Evolutionary conservation across 1,140 invertebrate genomes (phyloP).

Genomic region (Drosophila aff.): DNA sequence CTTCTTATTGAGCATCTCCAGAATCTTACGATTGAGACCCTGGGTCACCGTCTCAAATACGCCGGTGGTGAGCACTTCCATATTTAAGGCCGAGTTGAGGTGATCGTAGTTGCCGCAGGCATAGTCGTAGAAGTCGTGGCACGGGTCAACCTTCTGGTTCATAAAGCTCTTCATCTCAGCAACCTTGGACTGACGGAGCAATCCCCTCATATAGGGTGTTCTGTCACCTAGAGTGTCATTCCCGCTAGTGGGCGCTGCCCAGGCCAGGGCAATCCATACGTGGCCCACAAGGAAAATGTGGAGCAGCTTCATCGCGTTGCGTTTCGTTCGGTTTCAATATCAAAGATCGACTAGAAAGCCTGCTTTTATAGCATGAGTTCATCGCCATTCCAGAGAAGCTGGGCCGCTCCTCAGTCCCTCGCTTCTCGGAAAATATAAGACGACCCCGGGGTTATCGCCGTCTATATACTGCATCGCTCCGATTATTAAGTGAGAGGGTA

Average conservation of each 20-base stretch:
- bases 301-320: constrained; percentile 22
- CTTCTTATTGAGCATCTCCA: constrained; percentile 24
- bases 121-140: constrained; percentile 88
- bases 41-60: constrained; percentile 62
- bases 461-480: not conserved
- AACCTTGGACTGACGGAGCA: constrained; percentile 53
- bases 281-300: not conserved
- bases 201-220: not conserved
- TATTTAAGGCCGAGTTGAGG: constrained; percentile 55
- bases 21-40: constrained; percentile 55
- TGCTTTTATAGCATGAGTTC: constrained; percentile 1
- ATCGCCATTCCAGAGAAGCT: constrained; percentile 3
- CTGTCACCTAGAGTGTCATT: not conserved
- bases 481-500: not conserved
- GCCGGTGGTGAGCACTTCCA: constrained; percentile 54
- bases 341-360: constrained; percentile 12
- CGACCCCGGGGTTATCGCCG: constrained; percentile 37
- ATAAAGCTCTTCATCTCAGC: constrained; percentile 78
- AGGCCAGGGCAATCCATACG: not conserved
- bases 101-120: constrained; percentile 89
- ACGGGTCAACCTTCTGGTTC: constrained; percentile 86
- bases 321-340: not conserved
- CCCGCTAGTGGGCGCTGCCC: constrained; percentile 10
- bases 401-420: not conserved
- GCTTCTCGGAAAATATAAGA: constrained; percentile 23